phyloP scores from a whole-genome alignment of 2,797 vertebrate species.

The Darevskia nairensis region DNA sequence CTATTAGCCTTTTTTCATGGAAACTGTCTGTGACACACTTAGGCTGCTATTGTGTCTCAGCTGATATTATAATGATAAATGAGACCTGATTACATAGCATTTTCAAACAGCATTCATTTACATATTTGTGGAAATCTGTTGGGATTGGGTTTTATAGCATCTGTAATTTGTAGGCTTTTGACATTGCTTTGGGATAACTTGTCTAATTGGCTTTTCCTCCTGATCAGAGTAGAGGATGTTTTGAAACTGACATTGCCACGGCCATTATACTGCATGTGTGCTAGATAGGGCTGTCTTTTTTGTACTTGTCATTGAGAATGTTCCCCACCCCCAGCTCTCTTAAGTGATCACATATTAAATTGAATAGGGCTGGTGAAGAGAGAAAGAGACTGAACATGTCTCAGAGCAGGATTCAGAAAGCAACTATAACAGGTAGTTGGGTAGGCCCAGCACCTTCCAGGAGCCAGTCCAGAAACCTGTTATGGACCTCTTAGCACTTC shows the following conservation, averaged over 20 bases:
- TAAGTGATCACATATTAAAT: conserved; percentile 3
- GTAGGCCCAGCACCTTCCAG: not conserved
- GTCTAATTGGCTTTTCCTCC: conserved; percentile 70
- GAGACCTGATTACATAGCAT: conserved; percentile 78
- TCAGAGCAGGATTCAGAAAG: conserved; percentile 59
- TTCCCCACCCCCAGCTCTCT: conserved; percentile 30
- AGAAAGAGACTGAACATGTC: conserved; percentile 42
- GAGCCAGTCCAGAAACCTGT: not conserved
- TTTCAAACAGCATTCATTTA: conserved; percentile 80
- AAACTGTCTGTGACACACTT: conserved; percentile 68
- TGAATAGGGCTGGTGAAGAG: not conserved
- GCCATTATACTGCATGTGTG: conserved; percentile 62
- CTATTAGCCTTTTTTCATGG: conserved; percentile 70
- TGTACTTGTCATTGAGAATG: conserved; percentile 68
- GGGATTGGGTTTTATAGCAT: conserved; percentile 74
- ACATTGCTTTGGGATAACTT: conserved; percentile 75
- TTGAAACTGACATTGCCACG: conserved; percentile 69
- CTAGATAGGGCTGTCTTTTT: conserved; percentile 52
- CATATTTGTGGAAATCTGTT: conserved; percentile 79
- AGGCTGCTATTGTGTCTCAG: conserved; percentile 70
- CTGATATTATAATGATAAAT: conserved; percentile 80
- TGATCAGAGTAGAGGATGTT: conserved; percentile 68
- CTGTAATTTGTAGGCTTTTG: conserved; percentile 74
- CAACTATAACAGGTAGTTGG: not conserved
- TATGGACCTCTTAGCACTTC: not conserved